phyloP scores from a whole-genome alignment of 1,140 invertebrate genomes.

The Drosophila pruinosa region DNA sequence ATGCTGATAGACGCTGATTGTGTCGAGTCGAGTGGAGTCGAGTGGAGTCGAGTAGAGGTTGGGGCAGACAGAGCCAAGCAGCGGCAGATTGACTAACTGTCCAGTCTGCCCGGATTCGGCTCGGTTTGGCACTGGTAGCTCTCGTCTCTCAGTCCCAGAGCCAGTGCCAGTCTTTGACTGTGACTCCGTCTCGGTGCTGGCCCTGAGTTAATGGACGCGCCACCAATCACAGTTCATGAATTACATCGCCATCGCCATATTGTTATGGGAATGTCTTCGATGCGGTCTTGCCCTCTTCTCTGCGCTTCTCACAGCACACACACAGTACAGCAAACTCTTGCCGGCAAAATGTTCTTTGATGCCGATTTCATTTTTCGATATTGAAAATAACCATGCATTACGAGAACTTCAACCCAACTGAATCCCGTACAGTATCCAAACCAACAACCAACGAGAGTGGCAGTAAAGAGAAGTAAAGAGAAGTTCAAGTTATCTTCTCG shows the following conservation, averaged over 20 bases:
- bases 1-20: slow-evolving; percentile 83
- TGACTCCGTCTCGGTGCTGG: slow-evolving; percentile 6
- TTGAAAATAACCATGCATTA: slow-evolving; percentile 81
- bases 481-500: slow-evolving; percentile 62
- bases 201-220: slow-evolving; percentile 49
- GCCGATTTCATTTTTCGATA: slow-evolving; percentile 81
- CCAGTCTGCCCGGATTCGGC: slow-evolving; percentile 1
- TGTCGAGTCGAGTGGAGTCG: slow-evolving; percentile 21
- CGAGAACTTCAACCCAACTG: slow-evolving; percentile 24
- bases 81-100: slow-evolving; percentile 27
- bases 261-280: slow-evolving; percentile 73
- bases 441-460: background rate
- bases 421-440: slow-evolving; percentile 4
- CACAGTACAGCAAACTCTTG: too few species aligned
- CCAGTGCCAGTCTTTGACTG: too few species aligned
- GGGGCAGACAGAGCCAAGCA: background rate
- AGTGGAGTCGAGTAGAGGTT: background rate
- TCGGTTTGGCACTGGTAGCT: slow-evolving; percentile 1
- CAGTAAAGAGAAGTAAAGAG: background rate
- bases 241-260: slow-evolving; percentile 75
- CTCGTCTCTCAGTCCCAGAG: background rate
- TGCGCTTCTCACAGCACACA: slow-evolving; percentile 1
- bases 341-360: slow-evolving; percentile 77
- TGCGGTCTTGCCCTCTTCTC: slow-evolving; percentile 21
- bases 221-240: slow-evolving; percentile 81